Percentiles rank a stretch among this genome's conserved stretches.
Evolutionary conservation across 53 echinoderm and acorn worm genomes (phyloP).

Genomic region (Mesocentrotus franciscanus): DNA sequence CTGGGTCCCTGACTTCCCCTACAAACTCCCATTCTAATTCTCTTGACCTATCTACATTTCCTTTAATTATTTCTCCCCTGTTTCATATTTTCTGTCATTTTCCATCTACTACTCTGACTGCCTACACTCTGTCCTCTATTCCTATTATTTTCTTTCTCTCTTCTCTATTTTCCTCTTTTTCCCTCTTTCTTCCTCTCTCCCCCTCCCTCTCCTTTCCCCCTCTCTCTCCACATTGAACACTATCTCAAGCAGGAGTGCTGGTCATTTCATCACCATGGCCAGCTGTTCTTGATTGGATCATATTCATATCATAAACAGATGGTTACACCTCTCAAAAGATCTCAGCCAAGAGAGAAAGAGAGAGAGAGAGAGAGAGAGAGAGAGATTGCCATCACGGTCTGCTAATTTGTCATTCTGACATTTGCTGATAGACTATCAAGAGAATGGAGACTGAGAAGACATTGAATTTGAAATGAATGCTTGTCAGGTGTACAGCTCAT

Average conservation of each 20-base stretch:
- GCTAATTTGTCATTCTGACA: constrained; percentile 58
- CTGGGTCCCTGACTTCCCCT: neutral
- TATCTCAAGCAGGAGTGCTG: constrained; percentile 1
- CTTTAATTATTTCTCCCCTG: neutral
- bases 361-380: neutral
- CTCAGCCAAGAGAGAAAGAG: neutral
- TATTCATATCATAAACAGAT: constrained; percentile 69
- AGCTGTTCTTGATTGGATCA: constrained; percentile 55
- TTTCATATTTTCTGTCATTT: neutral
- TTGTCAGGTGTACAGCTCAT: neutral
- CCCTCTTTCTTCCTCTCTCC: neutral
- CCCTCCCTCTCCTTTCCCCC: neutral
- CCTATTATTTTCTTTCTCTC: too few species aligned
- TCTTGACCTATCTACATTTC: neutral
- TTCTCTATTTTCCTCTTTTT: neutral
- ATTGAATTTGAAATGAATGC: neutral
- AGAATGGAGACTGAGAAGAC: neutral
- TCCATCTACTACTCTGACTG: neutral
- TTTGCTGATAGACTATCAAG: neutral
- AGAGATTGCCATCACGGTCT: constrained; percentile 38
- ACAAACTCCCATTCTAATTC: neutral
- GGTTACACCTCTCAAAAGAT: constrained; percentile 58
- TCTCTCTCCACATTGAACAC: constrained; percentile 5
- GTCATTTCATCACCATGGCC: constrained; percentile 55
- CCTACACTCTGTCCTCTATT: too few species aligned